phyloP scores from a whole-genome alignment of 2,797 vertebrate genomes.

The Lepidocolaptes lacrymiger region DNA sequence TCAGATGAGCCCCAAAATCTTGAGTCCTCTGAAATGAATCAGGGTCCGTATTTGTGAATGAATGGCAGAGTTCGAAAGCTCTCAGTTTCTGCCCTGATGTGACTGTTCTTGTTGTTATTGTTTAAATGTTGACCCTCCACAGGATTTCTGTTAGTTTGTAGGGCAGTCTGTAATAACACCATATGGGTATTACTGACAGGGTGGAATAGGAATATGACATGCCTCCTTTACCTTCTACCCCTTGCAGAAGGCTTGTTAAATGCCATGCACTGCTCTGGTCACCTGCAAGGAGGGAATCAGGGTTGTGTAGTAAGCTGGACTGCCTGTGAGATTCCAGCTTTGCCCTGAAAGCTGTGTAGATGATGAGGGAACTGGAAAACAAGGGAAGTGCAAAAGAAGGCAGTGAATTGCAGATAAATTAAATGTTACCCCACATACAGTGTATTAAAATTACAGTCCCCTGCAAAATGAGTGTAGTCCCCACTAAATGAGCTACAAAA shows the following conservation, averaged over 20 bases:
- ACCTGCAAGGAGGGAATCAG: not conserved
- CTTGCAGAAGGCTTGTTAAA: not conserved
- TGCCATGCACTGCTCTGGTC: not conserved
- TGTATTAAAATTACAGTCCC: not conserved
- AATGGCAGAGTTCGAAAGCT: not conserved
- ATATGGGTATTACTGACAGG: not conserved
- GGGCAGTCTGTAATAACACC: not conserved
- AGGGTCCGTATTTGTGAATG: not conserved
- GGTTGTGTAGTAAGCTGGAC: not conserved
- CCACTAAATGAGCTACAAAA: not conserved
- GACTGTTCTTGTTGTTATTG: not conserved
- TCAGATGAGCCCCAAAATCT: not conserved
- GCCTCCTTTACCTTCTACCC: not conserved
- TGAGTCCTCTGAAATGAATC: not conserved
- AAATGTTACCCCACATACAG: not conserved
- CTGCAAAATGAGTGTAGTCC: not conserved
- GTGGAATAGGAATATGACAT: not conserved
- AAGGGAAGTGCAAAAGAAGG: not conserved
- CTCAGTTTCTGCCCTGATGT: not conserved
- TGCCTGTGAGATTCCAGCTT: not conserved
- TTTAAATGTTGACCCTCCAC: not conserved
- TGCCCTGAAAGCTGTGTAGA: not conserved
- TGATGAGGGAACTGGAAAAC: not conserved
- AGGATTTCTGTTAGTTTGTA: not conserved
- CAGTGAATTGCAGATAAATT: not conserved